Base-by-base conservation (phyloP, 2,113 vertebrate genomes). In the Gymnocephalus cernua region DNA sequence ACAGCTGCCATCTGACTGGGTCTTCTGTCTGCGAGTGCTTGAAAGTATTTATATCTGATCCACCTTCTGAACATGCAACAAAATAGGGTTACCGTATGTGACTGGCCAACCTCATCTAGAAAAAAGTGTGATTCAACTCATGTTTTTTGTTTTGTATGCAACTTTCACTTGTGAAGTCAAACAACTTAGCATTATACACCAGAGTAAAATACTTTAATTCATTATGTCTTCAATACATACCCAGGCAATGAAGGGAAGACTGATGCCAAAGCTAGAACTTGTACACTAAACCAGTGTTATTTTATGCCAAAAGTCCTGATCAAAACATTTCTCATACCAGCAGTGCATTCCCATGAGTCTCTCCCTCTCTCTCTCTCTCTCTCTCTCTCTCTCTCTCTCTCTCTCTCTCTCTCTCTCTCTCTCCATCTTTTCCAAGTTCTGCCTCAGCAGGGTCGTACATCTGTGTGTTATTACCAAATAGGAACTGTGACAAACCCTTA, bases 1-100 rank as follows among this genome's bases (percentile, higher is more conserved):
- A 9, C 93, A 95, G 69, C 89, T 96, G 35, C 94, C 95, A 4
- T 75, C 88, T 1, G 93, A 95, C 76, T 95, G 94, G 94, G 87
- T 91, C n/a, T 92, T 82, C 85, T 96, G 95, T 59, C 91, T 96
- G 44, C 62, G 95, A 77, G 92, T 93, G 32, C 83, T 96, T 16
- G 88, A 93, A 41, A 80, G 77, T 11, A 92, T 95, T 78, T 93
- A 91, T 61, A 73, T 95, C n/a, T 95, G 90, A 94, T 73, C 53
- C 12, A 29, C 41, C 13, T 10, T 62, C 15, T 58, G 23, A 69
- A 67, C 35, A 16, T 45, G 19, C 21, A 48, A 18, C 11, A 48
- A 18, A 59, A 21, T 7, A 51, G 6, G 16, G 44, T 59, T 21
- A 32, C 67, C 50, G 19, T 44, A 38, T 77, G 48, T 32, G 35